Evolutionary conservation across 2,113 vertebrate species (phyloP).

Genomic region (Thalassoma bifasciatum): DNA sequence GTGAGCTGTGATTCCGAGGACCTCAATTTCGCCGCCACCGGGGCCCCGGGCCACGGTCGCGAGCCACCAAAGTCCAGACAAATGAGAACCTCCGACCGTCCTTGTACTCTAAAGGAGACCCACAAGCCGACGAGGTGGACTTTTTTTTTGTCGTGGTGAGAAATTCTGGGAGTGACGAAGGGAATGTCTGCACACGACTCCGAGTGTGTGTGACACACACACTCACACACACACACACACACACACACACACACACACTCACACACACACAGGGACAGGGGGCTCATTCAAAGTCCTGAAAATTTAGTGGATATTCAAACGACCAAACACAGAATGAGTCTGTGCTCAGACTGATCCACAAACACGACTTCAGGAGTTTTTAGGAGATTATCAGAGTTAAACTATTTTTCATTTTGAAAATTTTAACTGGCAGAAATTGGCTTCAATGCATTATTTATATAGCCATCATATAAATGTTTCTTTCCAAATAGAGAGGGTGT

Average conservation of each 20-base stretch:
- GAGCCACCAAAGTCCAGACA: too few species aligned
- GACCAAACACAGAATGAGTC: conserved; percentile 3
- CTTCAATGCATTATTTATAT: too few species aligned
- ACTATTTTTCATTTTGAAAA: too few species aligned
- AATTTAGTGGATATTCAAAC: neutral
- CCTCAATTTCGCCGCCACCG: conserved; percentile 42
- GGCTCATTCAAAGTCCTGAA: conserved; percentile 19
- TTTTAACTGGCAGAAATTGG: too few species aligned
- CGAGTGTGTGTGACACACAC: too few species aligned
- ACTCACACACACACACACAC: too few species aligned
- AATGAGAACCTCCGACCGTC: too few species aligned
- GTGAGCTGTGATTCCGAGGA: conserved; percentile 59
- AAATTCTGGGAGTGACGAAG: conserved; percentile 53
- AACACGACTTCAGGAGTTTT: conserved; percentile 36
- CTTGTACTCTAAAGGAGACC: too few species aligned
- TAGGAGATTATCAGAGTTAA: too few species aligned
- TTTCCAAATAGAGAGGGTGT: too few species aligned
- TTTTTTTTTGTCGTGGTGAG: conserved; percentile 79
- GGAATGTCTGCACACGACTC: too few species aligned
- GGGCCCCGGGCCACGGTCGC: conserved; percentile 61
- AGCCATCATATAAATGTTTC: too few species aligned
- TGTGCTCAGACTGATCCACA: conserved; percentile 23
- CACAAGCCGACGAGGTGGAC: conserved; percentile 73
- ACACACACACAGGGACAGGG: conserved; percentile 23
- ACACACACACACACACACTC: conserved; percentile 38